phyloP scores from a whole-genome alignment of 1,140 invertebrate genomes.

The Melitaea cinxia region DNA sequence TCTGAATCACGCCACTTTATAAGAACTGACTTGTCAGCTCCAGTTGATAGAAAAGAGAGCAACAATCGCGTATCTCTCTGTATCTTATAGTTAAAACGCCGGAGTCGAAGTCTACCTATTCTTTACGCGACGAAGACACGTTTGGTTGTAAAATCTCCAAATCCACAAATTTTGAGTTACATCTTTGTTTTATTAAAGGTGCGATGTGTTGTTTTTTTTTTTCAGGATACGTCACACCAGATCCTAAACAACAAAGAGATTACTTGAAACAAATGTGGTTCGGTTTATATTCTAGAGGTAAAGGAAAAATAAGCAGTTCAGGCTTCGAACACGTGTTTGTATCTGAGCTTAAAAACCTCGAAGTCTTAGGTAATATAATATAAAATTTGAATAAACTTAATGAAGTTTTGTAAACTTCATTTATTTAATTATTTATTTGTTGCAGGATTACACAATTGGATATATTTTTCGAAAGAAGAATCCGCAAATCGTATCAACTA shows the following conservation, averaged over 20 bases:
- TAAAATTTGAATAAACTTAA: background rate
- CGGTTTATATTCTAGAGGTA: slow-evolving; percentile 89
- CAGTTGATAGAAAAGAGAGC: too few relatives aligned
- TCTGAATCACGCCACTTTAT: too few relatives aligned
- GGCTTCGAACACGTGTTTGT: slow-evolving; percentile 95
- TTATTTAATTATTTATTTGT: slow-evolving; percentile 77
- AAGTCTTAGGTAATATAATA: slow-evolving; percentile 82
- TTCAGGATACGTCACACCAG: slow-evolving; percentile 81
- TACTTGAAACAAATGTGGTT: slow-evolving; percentile 91
- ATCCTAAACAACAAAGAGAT: slow-evolving; percentile 87
- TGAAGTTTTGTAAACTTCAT: background rate
- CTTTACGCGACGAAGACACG: too few relatives aligned
- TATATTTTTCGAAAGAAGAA: slow-evolving; percentile 92
- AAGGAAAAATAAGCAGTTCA: slow-evolving; percentile 88
- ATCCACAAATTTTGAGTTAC: too few relatives aligned
- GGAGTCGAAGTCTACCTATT: too few relatives aligned
- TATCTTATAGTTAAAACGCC: too few relatives aligned
- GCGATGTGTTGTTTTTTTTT: slow-evolving; percentile 31
- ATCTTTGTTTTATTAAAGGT: too few relatives aligned
- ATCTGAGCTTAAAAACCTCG: slow-evolving; percentile 89
- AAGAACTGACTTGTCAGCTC: too few relatives aligned
- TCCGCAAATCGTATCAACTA: slow-evolving; percentile 86
- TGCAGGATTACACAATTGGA: slow-evolving; percentile 93
- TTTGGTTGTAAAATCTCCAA: too few relatives aligned
- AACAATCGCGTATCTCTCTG: too few relatives aligned